Evolutionary conservation across 1,140 invertebrate species (phyloP), one percentile per base, ranked within the genome.

Genomic region (Aporrectodea caliginosa): DNA sequence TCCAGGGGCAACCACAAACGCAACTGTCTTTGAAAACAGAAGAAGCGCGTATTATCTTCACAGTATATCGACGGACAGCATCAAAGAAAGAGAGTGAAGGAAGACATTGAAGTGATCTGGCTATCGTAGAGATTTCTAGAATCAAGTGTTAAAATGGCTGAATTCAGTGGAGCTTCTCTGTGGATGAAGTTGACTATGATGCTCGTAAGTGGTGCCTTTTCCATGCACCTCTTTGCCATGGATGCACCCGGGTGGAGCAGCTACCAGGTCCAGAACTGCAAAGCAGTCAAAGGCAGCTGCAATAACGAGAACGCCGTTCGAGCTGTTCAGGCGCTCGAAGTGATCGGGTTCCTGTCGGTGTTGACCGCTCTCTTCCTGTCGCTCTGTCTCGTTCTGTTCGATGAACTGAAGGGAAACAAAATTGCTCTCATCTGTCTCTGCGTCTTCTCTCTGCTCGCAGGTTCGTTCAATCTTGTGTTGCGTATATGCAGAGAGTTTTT

Each of bases 121-220:
- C n/a, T n/a, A n/a, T n/a, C n/a, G n/a, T n/a, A n/a, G n/a, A n/a
- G n/a, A n/a, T n/a, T n/a, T n/a, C n/a, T n/a, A n/a, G n/a, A n/a
- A n/a, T n/a, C n/a, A n/a, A n/a, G n/a, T n/a, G n/a, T n/a, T n/a
- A n/a, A n/a, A n/a, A 75, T 75, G 73, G 73, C 73, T 12, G 73
- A 75, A 14, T 75, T 75, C 32, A 34, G 12, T 16, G 32, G 33
- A 12, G 16, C 73, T 2, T 33, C 30, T 6, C 12, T 75, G 34
- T 75, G 73, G 73, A 75, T 75, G 73, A 75, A 34, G 33, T 31
- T 75, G 27, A 31, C 73, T 12, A 30, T 75, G 27, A n/a, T 75
- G 30, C 2, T 34, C 2, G 34, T 75, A n/a, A 75, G 22, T 16
- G 22, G 12, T 27, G 73, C 27, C 73, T 34, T 75, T 29, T n/a